Percentiles rank a stretch among this genome's conserved stretches.
phyloP scores from a whole-genome alignment of 2,888 invertebrate genomes.

The Rugalucina vietnamica region DNA sequence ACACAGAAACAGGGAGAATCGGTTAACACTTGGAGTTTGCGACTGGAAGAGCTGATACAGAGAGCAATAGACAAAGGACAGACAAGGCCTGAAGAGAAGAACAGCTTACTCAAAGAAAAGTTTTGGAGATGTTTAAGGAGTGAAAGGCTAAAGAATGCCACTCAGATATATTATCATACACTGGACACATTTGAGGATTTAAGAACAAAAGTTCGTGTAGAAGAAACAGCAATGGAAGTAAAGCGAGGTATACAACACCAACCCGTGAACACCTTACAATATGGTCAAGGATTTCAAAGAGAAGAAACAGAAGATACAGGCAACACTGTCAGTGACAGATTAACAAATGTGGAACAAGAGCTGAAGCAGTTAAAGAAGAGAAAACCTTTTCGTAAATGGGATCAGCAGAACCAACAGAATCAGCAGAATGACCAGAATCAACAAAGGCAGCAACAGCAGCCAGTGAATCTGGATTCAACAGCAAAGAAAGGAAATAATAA shows the following conservation, averaged over 20 bases:
- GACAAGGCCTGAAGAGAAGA: not conserved
- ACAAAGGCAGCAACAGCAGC: not conserved
- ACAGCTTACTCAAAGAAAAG: not conserved
- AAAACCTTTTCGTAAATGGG: not conserved
- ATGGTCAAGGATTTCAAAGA: not conserved
- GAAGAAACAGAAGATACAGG: not conserved
- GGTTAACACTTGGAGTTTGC: not conserved
- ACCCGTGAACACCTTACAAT: not conserved
- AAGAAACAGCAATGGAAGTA: not conserved
- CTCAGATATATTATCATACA: not conserved
- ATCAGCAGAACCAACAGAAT: not conserved
- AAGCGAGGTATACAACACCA: not conserved
- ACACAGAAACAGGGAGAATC: not conserved
- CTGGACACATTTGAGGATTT: not conserved
- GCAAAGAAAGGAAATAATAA: not conserved
- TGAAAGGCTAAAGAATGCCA: not conserved
- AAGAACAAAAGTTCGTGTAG: too few relatives aligned
- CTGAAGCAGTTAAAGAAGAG: not conserved
- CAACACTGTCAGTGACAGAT: not conserved
- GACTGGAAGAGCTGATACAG: not conserved
- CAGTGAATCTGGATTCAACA: not conserved
- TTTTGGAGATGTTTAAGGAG: not conserved
- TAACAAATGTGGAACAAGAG: not conserved
- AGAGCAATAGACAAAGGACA: not conserved
- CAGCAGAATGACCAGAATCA: not conserved